Evolutionary conservation across 2,113 vertebrate genomes (phyloP).

Genomic region (Halichoerus grypus): DNA sequence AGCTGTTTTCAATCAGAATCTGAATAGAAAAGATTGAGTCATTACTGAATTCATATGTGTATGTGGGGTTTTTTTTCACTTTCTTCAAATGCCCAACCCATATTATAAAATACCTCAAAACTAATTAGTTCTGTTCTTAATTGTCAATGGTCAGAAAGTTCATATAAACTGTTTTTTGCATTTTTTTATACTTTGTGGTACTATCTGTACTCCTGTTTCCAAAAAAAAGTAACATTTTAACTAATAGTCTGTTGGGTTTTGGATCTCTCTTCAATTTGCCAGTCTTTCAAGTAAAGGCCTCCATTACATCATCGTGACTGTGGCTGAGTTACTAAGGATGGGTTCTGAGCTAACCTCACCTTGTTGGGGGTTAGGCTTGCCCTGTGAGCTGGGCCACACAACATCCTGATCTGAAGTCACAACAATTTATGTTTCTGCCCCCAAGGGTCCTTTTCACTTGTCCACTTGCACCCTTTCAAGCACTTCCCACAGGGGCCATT

Average conservation of each 20-base stretch:
- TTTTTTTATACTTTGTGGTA: conserved; percentile 69
- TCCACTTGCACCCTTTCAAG: neutral
- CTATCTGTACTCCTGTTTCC: conserved; percentile 45
- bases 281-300: conserved; percentile 68
- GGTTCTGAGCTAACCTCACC: neutral
- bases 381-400: too few relatives aligned
- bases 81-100: conserved; percentile 10
- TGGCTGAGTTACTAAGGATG: conserved; percentile 53
- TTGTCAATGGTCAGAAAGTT: conserved; percentile 33
- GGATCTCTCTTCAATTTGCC: conserved; percentile 35
- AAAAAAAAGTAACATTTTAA: conserved; percentile 51
- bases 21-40: conserved; percentile 26
- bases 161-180: conserved; percentile 50
- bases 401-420: neutral
- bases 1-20: conserved; percentile 57
- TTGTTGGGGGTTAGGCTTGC: neutral
- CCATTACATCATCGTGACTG: conserved; percentile 26
- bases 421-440: neutral
- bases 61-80: neutral
- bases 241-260: conserved; percentile 54
- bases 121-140: conserved; percentile 61
- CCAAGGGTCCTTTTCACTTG: neutral
- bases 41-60: neutral
- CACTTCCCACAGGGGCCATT: neutral
- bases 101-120: conserved; percentile 75